phyloP scores from a whole-genome alignment of 2,888 invertebrate genomes.

The Hydroisotoma schaefferi region DNA sequence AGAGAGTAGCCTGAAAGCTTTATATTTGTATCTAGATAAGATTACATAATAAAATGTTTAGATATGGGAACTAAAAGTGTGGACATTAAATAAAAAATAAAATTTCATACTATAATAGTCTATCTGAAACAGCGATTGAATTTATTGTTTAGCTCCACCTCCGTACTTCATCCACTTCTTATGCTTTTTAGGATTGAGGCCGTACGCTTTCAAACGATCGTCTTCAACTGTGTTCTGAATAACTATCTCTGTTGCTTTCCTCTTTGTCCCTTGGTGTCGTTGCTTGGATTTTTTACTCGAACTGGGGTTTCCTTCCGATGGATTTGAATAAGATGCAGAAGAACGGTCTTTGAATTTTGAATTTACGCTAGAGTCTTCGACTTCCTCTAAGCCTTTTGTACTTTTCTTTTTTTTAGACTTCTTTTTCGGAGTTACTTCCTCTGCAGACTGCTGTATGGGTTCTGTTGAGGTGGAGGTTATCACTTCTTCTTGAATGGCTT shows the following conservation, averaged over 20 bases:
- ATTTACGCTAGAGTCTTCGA: no score
- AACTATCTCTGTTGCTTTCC: constrained; percentile 15
- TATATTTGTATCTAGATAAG: no score
- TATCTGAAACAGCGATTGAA: no score
- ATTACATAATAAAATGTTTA: no score
- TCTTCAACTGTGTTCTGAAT: constrained; percentile 56
- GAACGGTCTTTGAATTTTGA: no score
- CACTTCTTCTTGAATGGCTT: not conserved
- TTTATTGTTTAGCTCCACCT: no score
- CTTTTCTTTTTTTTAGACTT: not conserved
- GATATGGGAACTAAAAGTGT: no score
- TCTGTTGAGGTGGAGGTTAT: not conserved
- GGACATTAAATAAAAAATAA: no score
- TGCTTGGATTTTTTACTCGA: not conserved
- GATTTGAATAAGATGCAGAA: not conserved
- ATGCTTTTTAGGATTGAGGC: constrained; percentile 85
- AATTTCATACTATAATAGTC: no score
- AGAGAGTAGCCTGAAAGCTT: no score
- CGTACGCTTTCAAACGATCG: constrained; percentile 82
- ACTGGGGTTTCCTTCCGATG: not conserved
- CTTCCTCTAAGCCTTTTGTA: not conserved
- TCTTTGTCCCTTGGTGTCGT: constrained; percentile 26
- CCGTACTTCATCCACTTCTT: constrained; percentile 70
- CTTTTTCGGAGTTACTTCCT: not conserved
- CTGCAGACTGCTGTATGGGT: not conserved